Evolutionary conservation across 1,140 invertebrate genomes (phyloP), one percentile per base, ranked within the genome.

Genomic region (Drosophila malerkotliana): DNA sequence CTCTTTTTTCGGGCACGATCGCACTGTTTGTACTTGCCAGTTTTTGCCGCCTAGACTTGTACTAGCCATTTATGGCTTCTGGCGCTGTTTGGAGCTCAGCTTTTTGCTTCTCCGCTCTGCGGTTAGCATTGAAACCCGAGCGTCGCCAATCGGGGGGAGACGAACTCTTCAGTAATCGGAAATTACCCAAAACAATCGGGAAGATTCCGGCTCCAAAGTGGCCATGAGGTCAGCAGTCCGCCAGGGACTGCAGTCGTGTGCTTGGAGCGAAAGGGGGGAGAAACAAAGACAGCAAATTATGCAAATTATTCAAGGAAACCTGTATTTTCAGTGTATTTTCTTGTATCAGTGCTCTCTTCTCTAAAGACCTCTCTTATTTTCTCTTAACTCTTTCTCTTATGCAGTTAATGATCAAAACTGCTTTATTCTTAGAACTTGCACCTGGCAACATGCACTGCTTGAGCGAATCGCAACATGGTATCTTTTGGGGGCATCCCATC

Each of bases 21-120:
- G 37, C 67, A 72, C 78, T 66, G 48, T 67, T 64, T 60, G 79
- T 78, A 79, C 63, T 82, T 75, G 79, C 58, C 69, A 45, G 34
- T 79, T 64, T 77, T 68, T 80, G 63, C 71, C 57, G 79, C 77
- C 74, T 88, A 88, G 82, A 87, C 82, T 87, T 79, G 82, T 88
- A 82, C 79, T 87, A 87, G 75, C 82, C 82, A 82, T 87, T 87
- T 87, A 87, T 87, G 82, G 82, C 82, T 87, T 87, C 83, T 81
- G 82, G 64, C 67, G 67, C 54, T 62, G 59, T 48, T 54, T 80
- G 79, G 68, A 6, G 15, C 0, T 18, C 18, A 21, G 44, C 18
- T 47, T 47, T 47, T 45, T 41, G 39, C n/a, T 4, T 41, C 58
- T 72, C 14, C 12, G 18, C 34, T 21, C 62, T 84, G 74, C 82